Base-by-base conservation (phyloP, 2,113 vertebrate species). In the Platysternon megacephalum region DNA sequence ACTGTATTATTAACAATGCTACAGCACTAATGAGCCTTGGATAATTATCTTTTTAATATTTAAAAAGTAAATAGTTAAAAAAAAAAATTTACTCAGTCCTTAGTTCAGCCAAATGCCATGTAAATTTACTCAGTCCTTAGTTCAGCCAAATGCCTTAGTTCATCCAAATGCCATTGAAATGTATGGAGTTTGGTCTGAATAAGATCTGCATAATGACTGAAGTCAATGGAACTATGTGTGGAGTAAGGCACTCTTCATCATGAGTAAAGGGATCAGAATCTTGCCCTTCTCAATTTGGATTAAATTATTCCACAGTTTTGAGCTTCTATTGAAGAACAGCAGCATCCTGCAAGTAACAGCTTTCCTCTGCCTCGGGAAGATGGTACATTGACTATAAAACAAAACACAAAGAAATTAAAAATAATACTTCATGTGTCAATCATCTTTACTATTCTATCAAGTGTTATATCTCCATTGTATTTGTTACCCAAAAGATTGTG, bases 351-450 rank as follows among this genome's bases (percentile, higher is more conserved):
- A 74, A 52, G 84, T 13, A 5, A 2, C 26, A 1, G 7, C 44
- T 94, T 83, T 32, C 80, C 76, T 94, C 24, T 48, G 85, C 49
- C 46, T 1, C 51, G 65, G 85, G 61, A 48, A 92, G 84, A 88
- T n/a, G 68, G 79, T 42, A 49, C 58, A 72, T 26, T 44, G 51
- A 58, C 22, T 16, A n/a, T 49, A 84, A 89, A 95, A 80, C 3
- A 10, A 85, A 95, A 86, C 94, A 85, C 82, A 90, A 94, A 91
- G 85, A 46, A 87, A 53, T 3, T 52, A 51, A 94, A 94, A 78
- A 61, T 24, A 94, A 89, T 89, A 92, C 61, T 92, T 80, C 44
- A 89, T 49, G 32, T 92, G 94, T 81, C 85, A 86, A 7, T 79
- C 88, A 46, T 4, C 55, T 72, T 28, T 2, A 16, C 22, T 84